phyloP scores from a whole-genome alignment of 1,140 invertebrate species.

The Trichonephila clavata region DNA sequence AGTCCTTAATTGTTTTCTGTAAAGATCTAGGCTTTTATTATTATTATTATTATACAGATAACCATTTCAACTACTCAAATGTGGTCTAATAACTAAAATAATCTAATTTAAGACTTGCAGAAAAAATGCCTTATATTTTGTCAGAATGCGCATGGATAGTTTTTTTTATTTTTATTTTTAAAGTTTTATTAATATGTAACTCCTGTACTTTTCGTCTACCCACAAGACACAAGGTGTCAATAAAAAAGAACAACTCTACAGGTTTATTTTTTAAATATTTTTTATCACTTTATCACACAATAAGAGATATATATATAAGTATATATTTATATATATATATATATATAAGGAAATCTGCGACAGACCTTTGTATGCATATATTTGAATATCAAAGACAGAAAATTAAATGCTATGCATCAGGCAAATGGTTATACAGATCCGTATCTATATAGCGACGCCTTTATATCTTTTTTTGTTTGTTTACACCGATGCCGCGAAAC shows the following conservation, averaged over 20 bases:
- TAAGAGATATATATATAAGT: constrained; percentile 32
- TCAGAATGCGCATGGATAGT: background rate
- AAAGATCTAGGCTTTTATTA: constrained; percentile 9
- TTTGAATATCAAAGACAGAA: constrained; percentile 28
- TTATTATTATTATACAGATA: constrained; percentile 11
- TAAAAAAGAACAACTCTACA: constrained; percentile 60
- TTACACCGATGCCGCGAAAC: background rate
- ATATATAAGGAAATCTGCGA: constrained; percentile 54
- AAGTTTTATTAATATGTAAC: background rate
- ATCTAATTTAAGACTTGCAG: background rate
- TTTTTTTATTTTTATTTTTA: background rate
- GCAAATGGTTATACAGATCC: constrained; percentile 8
- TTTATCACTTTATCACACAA: constrained; percentile 70
- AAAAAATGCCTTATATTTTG: background rate
- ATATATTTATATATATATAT: background rate
- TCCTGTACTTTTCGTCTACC: background rate
- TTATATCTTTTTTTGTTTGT: background rate
- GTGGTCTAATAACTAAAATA: constrained; percentile 48
- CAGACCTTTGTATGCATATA: constrained; percentile 24
- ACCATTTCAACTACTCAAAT: constrained; percentile 11
- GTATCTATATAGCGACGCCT: background rate
- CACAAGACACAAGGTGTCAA: constrained; percentile 56
- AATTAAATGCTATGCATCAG: constrained; percentile 20
- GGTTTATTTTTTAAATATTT: constrained; percentile 57
- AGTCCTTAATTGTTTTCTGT: constrained; percentile 37